Conservation (phyloP, 2,888 invertebrate genomes). For the Resseliella maxima region DNA sequence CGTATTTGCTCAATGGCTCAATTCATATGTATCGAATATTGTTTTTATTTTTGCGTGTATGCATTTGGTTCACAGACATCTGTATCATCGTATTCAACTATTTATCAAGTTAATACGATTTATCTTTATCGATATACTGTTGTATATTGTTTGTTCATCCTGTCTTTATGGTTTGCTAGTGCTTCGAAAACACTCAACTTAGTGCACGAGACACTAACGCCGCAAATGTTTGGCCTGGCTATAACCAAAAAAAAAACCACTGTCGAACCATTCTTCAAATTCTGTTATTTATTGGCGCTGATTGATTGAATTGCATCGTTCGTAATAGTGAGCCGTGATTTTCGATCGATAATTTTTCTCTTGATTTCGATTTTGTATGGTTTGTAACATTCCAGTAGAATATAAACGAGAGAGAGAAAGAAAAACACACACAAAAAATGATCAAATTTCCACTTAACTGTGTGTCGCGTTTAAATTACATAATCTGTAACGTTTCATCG, state of each 20-base stretch:
- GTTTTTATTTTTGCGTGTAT: neutral
- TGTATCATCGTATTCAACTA: neutral
- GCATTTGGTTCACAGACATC: constrained; percentile 14
- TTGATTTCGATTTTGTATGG: too few relatives aligned
- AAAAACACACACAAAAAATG: too few relatives aligned
- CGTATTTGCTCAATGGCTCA: neutral
- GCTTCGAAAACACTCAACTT: too few relatives aligned
- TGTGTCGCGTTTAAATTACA: neutral
- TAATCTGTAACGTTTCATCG: neutral
- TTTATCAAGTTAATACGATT: constrained; percentile 15
- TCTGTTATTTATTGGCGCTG: neutral
- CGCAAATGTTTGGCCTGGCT: too few relatives aligned
- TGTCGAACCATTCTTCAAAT: neutral
- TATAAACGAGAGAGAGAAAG: too few relatives aligned
- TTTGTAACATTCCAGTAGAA: neutral
- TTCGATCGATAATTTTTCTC: too few relatives aligned
- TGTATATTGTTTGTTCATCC: neutral
- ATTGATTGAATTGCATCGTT: neutral
- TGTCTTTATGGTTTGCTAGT: neutral
- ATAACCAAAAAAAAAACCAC: too few relatives aligned
- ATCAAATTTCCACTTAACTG: neutral
- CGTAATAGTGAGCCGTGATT: neutral
- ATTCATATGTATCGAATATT: constrained; percentile 6
- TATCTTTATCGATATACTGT: neutral
- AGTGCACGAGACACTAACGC: too few relatives aligned